Evolutionary conservation across 2,888 invertebrate genomes (phyloP), one percentile per base, ranked within the genome.

Genomic region (Dasysyrphus albostriatus): DNA sequence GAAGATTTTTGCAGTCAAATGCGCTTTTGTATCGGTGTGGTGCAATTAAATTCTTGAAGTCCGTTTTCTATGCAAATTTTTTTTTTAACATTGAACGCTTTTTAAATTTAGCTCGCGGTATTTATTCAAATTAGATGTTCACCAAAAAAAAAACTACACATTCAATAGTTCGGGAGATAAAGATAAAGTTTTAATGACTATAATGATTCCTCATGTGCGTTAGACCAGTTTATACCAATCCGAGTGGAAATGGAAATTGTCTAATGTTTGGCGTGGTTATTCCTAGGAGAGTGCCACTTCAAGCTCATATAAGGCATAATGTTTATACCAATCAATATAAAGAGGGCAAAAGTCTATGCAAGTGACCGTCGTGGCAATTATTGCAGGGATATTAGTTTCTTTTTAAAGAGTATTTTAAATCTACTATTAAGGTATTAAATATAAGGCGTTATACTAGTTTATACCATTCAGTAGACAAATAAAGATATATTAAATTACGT

Each of bases 51-150:
- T 78, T 82, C 70, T 54, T 51, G 34, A 65, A 83, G 78, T 87
- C 87, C 87, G 87, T 87, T 87, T 83, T 78, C 87, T 87, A 87
- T 87, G 87, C 79, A 87, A 87, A 87, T 87, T 70, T 78, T 65
- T 32, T n/a, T 34, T 12, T 54, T 73, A 58, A 47, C 49, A 44
- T 75, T 59, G 77, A 49, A 59, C 65, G 44, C 78, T 74, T 87
- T 87, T 59, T 59, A 82, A 83, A 83, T 87, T 87, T 65, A 74
- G 74, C 67, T 83, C 78, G 65, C 70, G 78, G 78, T 83, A 83
- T 87, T 69, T 87, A 87, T 87, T 87, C 83, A 87, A 83, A 87
- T 87, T 83, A 72, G 72, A 67, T 24, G 12, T 4, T 29, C 29
- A 14, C 5, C n/a, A 51, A 16, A 10, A 37, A 29, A 51, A 29